Conservation (phyloP, 2,797 vertebrate species). For the Danionella dracula region DNA sequence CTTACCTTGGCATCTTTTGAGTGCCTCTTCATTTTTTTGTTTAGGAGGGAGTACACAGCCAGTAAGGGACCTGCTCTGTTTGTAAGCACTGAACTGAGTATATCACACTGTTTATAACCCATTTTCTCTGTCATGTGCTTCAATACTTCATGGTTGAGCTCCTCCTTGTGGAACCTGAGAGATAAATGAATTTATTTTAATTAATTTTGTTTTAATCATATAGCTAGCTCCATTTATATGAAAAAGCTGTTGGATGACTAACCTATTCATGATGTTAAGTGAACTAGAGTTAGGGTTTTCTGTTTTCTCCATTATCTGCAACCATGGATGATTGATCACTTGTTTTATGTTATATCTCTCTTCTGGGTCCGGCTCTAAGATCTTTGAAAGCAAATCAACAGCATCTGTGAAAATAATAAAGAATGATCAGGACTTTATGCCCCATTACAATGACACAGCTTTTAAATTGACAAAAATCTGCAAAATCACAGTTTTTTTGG, state of each 20-base stretch:
- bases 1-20: slow-evolving; percentile 74
- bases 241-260: too few species aligned
- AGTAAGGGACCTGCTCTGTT: slow-evolving; percentile 93
- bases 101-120: slow-evolving; percentile 90
- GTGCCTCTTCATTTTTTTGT: slow-evolving; percentile 92
- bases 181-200: not conserved
- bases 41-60: slow-evolving; percentile 90
- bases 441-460: too few species aligned
- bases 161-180: slow-evolving; percentile 88
- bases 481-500: too few species aligned
- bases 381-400: slow-evolving; percentile 82
- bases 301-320: too few species aligned
- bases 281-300: slow-evolving; percentile 79
- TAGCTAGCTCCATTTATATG: too few species aligned
- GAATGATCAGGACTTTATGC: not conserved
- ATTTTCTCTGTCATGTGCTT: slow-evolving; percentile 95
- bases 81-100: slow-evolving; percentile 91
- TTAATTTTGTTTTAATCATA: not conserved
- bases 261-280: slow-evolving; percentile 91
- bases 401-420: slow-evolving; percentile 69
- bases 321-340: slow-evolving; percentile 91
- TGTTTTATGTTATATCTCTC: slow-evolving; percentile 96
- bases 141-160: slow-evolving; percentile 91
- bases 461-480: too few species aligned
- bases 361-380: slow-evolving; percentile 90